A percentile compares a stretch with the other conserved stretches of the same genome.
phyloP scores from a whole-genome alignment of 2,113 vertebrate species.

The Morone chrysops region DNA sequence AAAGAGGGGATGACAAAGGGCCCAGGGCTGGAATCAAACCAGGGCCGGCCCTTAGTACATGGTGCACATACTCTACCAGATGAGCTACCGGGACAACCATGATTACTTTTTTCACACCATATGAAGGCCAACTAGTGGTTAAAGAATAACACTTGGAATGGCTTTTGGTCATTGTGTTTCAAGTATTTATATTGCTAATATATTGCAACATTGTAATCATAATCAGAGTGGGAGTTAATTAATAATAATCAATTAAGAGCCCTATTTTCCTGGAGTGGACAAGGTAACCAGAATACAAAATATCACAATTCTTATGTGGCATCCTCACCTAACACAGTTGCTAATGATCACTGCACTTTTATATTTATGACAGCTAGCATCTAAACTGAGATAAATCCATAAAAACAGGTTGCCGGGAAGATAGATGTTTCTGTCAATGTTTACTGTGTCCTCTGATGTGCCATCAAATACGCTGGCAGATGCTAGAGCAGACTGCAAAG shows the following conservation, averaged over 20 bases:
- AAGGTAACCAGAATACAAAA: conserved; percentile 33
- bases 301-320: not conserved
- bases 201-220: conserved; percentile 20
- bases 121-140: not conserved
- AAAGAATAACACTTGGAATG: conserved; percentile 20
- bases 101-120: too few species aligned
- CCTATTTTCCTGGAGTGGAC: conserved; percentile 31
- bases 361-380: conserved; percentile 49
- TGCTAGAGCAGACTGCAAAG: conserved; percentile 60
- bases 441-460: conserved; percentile 67
- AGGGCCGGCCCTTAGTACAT: too few species aligned
- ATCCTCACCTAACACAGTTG: conserved; percentile 26
- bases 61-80: too few species aligned
- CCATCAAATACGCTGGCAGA: conserved; percentile 63
- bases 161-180: conserved; percentile 37
- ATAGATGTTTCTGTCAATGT: conserved; percentile 70
- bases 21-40: too few species aligned
- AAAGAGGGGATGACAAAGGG: too few species aligned
- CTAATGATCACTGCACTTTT: conserved; percentile 42
- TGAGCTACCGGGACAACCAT: too few species aligned
- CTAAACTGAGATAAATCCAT: conserved; percentile 51
- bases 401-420: conserved; percentile 50
- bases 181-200: conserved; percentile 55
- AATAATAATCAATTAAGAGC: conserved; percentile 22
- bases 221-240: conserved; percentile 61